Percentiles rank a stretch among this genome's conserved stretches.
Evolutionary conservation across 2,888 invertebrate species (phyloP).

Genomic region (Drosophila atripex): DNA sequence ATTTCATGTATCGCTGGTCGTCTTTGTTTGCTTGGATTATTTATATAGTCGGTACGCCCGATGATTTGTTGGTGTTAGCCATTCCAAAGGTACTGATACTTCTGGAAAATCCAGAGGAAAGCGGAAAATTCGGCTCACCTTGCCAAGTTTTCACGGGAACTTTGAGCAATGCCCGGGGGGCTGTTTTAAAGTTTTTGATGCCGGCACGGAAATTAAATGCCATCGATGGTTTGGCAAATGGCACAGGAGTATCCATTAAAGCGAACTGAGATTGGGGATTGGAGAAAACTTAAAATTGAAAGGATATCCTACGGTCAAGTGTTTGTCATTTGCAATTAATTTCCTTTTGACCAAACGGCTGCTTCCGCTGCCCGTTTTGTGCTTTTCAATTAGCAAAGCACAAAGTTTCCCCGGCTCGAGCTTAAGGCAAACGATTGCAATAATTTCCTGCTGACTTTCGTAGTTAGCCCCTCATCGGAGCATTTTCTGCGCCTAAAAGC

Average conservation of each 20-base stretch:
- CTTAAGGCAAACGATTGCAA: slow-evolving; percentile 50
- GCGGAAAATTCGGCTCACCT: slow-evolving; percentile 38
- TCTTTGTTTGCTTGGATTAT: slow-evolving; percentile 38
- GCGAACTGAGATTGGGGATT: background rate
- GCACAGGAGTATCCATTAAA: slow-evolving; percentile 14
- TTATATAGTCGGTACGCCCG: slow-evolving; percentile 36
- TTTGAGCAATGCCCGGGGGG: slow-evolving; percentile 37
- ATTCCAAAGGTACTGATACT: slow-evolving; percentile 29
- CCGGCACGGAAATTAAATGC: slow-evolving; percentile 71
- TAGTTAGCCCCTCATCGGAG: slow-evolving; percentile 16
- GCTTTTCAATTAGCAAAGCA: slow-evolving; percentile 69
- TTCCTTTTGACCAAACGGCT: slow-evolving; percentile 65
- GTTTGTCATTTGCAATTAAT: slow-evolving; percentile 76
- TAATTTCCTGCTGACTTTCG: slow-evolving; percentile 53
- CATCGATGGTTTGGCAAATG: slow-evolving; percentile 55
- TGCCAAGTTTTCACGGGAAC: slow-evolving; percentile 38
- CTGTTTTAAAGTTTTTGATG: slow-evolving; percentile 49
- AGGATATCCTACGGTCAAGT: slow-evolving; percentile 61
- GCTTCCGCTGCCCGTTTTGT: slow-evolving; percentile 60
- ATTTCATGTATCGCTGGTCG: slow-evolving; percentile 40
- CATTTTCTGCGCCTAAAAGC: slow-evolving; percentile 68
- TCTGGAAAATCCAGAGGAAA: slow-evolving; percentile 5
- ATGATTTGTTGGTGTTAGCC: slow-evolving; percentile 47
- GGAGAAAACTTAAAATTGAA: slow-evolving; percentile 42
- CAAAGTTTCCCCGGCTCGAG: slow-evolving; percentile 51